Conservation (phyloP, 1,140 invertebrate genomes). For the Heliothis subflexa region DNA sequence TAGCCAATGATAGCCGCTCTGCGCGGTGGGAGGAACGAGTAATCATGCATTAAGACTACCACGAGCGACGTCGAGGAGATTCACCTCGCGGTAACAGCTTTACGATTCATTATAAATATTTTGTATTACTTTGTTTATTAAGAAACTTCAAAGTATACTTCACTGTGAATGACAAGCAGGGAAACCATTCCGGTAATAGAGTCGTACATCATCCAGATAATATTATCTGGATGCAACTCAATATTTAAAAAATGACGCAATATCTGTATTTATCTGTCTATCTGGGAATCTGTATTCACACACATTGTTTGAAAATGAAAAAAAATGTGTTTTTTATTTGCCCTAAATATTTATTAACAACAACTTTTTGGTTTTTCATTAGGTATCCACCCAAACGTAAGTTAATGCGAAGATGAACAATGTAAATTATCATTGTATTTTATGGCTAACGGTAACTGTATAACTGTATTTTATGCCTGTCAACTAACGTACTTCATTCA, state of each 20-base stretch:
- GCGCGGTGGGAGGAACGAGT: conserved; percentile 75
- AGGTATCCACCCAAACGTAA: too few species aligned
- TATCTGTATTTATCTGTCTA: not conserved
- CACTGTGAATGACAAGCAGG: conserved; percentile 52
- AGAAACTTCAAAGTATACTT: conserved; percentile 55
- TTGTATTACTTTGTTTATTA: conserved; percentile 60
- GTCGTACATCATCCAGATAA: conserved; percentile 49
- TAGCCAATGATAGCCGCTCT: conserved; percentile 74
- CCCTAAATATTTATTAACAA: too few species aligned
- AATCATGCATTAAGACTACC: conserved; percentile 74
- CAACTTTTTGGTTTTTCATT: too few species aligned
- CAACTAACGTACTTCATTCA: too few species aligned
- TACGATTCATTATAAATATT: conserved; percentile 74
- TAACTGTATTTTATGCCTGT: too few species aligned
- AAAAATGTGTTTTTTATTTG: too few species aligned
- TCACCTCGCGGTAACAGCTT: conserved; percentile 64
- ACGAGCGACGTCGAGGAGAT: conserved; percentile 62
- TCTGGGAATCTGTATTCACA: too few species aligned
- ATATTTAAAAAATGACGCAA: not conserved
- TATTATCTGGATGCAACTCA: not conserved
- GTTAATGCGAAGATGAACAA: too few species aligned
- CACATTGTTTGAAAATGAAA: too few species aligned
- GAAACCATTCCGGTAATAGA: conserved; percentile 58
- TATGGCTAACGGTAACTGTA: too few species aligned
- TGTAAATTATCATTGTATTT: too few species aligned